These are phyloP conservation scores for Brenthis daphne DNA, from an alignment of 2,888 invertebrate genomes.

Conservation along the genomic window DNA sequence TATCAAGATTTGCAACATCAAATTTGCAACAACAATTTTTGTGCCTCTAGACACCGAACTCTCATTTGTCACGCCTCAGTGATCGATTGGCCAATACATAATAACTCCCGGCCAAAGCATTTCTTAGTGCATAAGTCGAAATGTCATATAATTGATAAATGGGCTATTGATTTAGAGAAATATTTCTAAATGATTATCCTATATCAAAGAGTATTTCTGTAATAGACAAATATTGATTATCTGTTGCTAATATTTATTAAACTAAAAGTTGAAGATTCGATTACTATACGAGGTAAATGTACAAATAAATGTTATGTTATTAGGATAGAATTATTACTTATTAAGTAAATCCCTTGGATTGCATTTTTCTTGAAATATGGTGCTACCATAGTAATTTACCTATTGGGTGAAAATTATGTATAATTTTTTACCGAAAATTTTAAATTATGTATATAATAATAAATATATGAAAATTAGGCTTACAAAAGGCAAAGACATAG, in stretches of 20 bases:
- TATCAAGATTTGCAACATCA: slow-evolving; percentile 31
- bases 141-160: slow-evolving; percentile 22
- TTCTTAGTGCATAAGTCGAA: slow-evolving; percentile 31
- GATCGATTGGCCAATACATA: slow-evolving; percentile 39
- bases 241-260: neutral
- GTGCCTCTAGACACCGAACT: slow-evolving; percentile 38
- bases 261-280: no score
- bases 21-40: slow-evolving; percentile 34
- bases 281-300: neutral
- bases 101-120: slow-evolving; percentile 34
- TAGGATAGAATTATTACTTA: no score
- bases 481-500: no score
- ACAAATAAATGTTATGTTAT: no score
- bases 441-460: no score
- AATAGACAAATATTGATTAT: neutral
- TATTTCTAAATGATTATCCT: slow-evolving; percentile 8
- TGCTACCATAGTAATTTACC: no score
- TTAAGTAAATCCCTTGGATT: no score
- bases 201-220: neutral
- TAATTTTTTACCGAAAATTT: no score
- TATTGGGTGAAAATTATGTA: no score
- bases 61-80: slow-evolving; percentile 41
- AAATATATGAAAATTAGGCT: no score
- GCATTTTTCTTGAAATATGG: no score
- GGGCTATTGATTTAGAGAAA: slow-evolving; percentile 19